Base-by-base conservation (phyloP, 2,113 vertebrate genomes). In the Anhinga anhinga region DNA sequence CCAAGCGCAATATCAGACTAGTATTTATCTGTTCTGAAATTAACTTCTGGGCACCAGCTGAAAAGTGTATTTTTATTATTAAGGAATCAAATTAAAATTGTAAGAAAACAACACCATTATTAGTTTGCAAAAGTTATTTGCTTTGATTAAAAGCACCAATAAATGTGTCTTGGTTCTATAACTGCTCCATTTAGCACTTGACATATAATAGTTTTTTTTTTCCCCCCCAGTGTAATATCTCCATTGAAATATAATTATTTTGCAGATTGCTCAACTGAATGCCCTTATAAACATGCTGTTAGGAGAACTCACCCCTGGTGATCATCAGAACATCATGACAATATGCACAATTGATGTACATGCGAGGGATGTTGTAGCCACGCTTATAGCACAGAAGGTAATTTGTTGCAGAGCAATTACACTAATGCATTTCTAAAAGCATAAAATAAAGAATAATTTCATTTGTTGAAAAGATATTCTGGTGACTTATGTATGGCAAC, bases 401-500 rank as follows among this genome's bases (percentile, higher is more conserved):
- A 99, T 99, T 99, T 98, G 98, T 98, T 98, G 94, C 97, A 98
- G 98, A 98, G 99, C 99, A 99, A 99, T 99, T 99, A 99, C 98
- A 98, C 98, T 99, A 99, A 99, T 99, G 99, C 99, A 99, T 99
- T 99, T 98, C 99, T 99, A 98, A 99, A 99, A 99, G 98, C 98
- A 97, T 98, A 98, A 98, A 98, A 98, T 98, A 98, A 98, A 98
- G 98, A 98, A 98, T 98, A 97, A 97, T 98, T 98, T 98, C 97
- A 97, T 98, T 98, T 98, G 97, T 97, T 98, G 98, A 98, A 98
- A 99, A 98, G 98, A 98, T 98, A 98, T 98, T 99, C 98, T 98
- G 96, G 98, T 98, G 98, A 97, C 96, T 99, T 98, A 96, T 96
- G 97, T 98, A 98, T 98, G 97, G 97, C 93, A 96, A 94, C 99